phyloP scores from a whole-genome alignment of 2,113 vertebrate genomes.

The Zosterops lateralis region DNA sequence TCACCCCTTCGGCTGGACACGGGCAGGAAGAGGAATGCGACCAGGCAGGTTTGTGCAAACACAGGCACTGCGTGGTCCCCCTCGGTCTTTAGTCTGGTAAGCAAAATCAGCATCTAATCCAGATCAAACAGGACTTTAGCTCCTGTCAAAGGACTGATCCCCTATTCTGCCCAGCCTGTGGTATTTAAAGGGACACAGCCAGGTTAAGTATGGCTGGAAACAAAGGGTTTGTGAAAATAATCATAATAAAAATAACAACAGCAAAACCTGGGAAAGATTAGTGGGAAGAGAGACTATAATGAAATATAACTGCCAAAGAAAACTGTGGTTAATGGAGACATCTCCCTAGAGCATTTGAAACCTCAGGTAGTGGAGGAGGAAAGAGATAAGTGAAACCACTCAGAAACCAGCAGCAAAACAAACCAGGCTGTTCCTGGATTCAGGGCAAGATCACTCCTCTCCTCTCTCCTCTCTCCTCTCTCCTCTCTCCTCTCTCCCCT shows the following conservation, averaged over 20 bases:
- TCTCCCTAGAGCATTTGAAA: conserved; percentile 14
- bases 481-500: not conserved
- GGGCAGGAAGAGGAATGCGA: conserved; percentile 48
- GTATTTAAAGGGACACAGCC: conserved; percentile 58
- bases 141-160: conserved; percentile 68
- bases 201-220: conserved; percentile 45
- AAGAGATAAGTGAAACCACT: conserved; percentile 42
- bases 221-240: conserved; percentile 34
- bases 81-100: conserved; percentile 63
- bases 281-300: not conserved
- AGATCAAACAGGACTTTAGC: conserved; percentile 71
- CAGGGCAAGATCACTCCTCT: not conserved
- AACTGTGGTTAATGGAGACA: conserved; percentile 57
- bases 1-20: conserved; percentile 25
- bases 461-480: not conserved
- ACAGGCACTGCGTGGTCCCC: conserved; percentile 47
- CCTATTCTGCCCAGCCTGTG: conserved; percentile 39
- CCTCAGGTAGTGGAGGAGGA: conserved; percentile 54
- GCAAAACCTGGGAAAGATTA: conserved; percentile 29
- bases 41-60: conserved; percentile 67
- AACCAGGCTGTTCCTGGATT: not conserved
- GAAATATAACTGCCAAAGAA: conserved; percentile 54
- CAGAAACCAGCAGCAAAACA: conserved; percentile 21
- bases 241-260: conserved; percentile 29
- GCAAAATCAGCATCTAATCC: conserved; percentile 70